Percentiles rank a stretch among this genome's conserved stretches.
phyloP scores from a whole-genome alignment of 2,888 invertebrate genomes.

The Callyntrura guangdongensis region DNA sequence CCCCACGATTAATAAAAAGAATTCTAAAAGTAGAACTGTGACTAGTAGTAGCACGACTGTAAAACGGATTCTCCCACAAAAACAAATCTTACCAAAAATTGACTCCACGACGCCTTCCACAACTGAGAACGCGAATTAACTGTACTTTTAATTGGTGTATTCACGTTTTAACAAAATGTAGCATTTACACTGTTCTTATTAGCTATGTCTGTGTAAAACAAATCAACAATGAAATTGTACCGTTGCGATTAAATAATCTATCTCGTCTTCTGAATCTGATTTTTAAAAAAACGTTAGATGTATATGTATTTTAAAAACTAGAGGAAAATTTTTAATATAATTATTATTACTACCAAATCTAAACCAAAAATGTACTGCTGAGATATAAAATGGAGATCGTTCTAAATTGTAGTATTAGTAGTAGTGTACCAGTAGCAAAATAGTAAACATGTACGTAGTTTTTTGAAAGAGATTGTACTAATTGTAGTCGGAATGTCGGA shows the following conservation, averaged over 20 bases:
- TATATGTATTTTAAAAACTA: not conserved
- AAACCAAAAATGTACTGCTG: conserved; percentile 62
- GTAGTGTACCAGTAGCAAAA: conserved; percentile 3
- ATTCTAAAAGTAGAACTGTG: conserved; percentile 82
- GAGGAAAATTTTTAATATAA: not conserved
- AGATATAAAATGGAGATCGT: conserved; percentile 68
- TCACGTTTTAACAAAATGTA: not conserved
- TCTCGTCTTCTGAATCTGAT: conserved; percentile 25
- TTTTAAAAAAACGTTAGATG: not conserved
- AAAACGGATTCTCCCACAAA: conserved; percentile 84
- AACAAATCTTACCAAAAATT: conserved; percentile 85
- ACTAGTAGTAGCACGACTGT: conserved; percentile 83
- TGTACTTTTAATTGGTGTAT: conserved; percentile 12
- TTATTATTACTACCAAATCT: not conserved
- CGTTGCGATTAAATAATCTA: conserved; percentile 17
- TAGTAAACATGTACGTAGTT: not conserved
- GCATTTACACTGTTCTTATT: not conserved
- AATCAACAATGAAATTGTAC: conserved; percentile 24
- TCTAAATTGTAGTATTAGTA: not conserved
- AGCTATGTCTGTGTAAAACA: not conserved
- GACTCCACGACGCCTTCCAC: conserved; percentile 84
- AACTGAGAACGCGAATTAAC: conserved; percentile 74
- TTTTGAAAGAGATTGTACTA: conserved; percentile 58
- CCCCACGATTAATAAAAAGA: conserved; percentile 75
- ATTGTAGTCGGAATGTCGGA: not conserved